phyloP scores from a whole-genome alignment of 1,140 invertebrate genomes.

The Dendroctonus valens region DNA sequence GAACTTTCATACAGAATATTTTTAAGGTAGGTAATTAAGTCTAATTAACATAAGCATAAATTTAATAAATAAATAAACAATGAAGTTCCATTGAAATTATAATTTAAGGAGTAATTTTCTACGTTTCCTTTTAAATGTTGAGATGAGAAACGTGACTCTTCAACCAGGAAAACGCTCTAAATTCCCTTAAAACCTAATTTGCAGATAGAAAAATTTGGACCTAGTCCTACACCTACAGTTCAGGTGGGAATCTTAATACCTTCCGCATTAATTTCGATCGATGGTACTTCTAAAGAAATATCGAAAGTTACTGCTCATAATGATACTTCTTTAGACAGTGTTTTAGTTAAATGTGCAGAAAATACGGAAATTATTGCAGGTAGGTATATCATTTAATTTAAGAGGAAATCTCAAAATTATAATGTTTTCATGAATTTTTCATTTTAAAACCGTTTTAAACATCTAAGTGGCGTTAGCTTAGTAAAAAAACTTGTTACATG shows the following conservation, averaged over 20 bases:
- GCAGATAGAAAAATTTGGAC: constrained; percentile 51
- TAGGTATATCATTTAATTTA: too few species aligned
- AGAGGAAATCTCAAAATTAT: too few species aligned
- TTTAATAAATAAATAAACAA: not conserved
- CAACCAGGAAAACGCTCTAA: not conserved
- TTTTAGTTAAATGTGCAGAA: too few species aligned
- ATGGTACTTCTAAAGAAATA: not conserved
- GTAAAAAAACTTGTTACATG: too few species aligned
- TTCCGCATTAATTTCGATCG: constrained; percentile 1
- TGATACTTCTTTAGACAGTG: not conserved
- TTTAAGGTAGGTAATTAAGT: constrained; percentile 25
- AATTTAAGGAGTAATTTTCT: too few species aligned
- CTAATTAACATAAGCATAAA: not conserved
- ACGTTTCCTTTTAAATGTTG: too few species aligned
- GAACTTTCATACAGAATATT: constrained; percentile 27
- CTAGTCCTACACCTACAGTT: constrained; percentile 43
- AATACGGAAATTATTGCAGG: too few species aligned
- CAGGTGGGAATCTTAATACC: constrained; percentile 7
- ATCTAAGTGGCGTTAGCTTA: too few species aligned
- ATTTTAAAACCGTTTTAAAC: too few species aligned
- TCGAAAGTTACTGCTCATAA: not conserved
- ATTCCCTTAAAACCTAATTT: constrained; percentile 30
- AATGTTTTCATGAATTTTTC: too few species aligned
- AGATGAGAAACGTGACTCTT: constrained; percentile 2
- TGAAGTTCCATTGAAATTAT: not conserved